phyloP scores from a whole-genome alignment of 1,140 invertebrate genomes.

The Teleopsis dalmanni region DNA sequence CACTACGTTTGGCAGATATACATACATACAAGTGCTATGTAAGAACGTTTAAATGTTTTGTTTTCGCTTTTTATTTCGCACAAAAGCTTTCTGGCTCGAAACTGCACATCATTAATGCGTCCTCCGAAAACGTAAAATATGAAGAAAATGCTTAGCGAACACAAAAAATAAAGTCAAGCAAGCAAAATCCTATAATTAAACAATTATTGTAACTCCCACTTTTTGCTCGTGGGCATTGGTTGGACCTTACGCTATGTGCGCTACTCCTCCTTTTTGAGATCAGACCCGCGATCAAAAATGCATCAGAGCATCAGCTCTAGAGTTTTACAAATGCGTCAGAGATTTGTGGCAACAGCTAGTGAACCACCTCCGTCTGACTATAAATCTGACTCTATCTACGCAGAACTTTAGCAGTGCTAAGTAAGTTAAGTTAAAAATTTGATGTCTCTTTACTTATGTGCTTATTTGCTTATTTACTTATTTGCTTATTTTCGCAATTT shows the following conservation, averaged over 20 bases:
- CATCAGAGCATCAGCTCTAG: not conserved
- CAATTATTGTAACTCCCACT: conserved; percentile 45
- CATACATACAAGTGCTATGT: not conserved
- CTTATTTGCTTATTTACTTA: no score
- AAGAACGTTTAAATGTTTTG: not conserved
- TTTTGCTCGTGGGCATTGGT: conserved; percentile 37
- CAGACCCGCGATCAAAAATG: conserved; percentile 21
- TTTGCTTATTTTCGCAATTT: no score
- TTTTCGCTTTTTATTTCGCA: conserved; percentile 5
- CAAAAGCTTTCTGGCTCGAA: conserved; percentile 3
- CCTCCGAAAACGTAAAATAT: conserved; percentile 1
- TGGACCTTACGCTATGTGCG: conserved; percentile 40
- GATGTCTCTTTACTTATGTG: no score
- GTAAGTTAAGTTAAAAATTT: no score
- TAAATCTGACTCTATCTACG: no score
- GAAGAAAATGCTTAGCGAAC: conserved; percentile 3
- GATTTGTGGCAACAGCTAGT: conserved; percentile 28
- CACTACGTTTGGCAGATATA: not conserved
- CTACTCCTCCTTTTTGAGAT: conserved; percentile 44
- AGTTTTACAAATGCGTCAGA: conserved; percentile 17
- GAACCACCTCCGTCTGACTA: conserved; percentile 36
- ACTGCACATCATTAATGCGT: conserved; percentile 2
- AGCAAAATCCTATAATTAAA: conserved; percentile 45
- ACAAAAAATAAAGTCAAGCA: conserved; percentile 42
- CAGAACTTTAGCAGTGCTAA: no score